phyloP scores from a whole-genome alignment of 2,797 vertebrate genomes.

The Poecilia picta region DNA sequence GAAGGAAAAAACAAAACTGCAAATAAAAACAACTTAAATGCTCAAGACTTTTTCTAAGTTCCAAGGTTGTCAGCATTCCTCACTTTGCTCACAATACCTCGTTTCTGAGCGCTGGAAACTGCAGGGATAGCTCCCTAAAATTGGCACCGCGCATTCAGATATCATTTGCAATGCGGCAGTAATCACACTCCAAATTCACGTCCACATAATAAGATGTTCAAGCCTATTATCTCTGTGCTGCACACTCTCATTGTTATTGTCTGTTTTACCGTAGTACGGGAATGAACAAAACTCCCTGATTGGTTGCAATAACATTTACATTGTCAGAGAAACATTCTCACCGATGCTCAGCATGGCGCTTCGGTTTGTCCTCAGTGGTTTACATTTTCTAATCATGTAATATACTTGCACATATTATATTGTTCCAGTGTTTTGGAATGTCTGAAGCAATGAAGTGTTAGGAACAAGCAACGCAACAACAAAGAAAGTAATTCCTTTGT shows the following conservation, averaged over 20 bases:
- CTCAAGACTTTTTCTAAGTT: constrained; percentile 45
- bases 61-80: constrained; percentile 28
- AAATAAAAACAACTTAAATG: constrained; percentile 23
- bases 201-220: constrained; percentile 54
- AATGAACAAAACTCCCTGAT: constrained; percentile 45
- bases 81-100: constrained; percentile 35
- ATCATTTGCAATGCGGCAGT: constrained; percentile 52
- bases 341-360: constrained; percentile 38
- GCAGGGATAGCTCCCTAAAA: constrained; percentile 26
- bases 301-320: constrained; percentile 58
- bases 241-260: constrained; percentile 61
- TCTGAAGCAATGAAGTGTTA: constrained; percentile 43
- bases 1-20: constrained; percentile 8
- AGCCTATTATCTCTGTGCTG: constrained; percentile 55
- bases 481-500: constrained; percentile 46
- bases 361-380: constrained; percentile 26
- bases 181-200: constrained; percentile 63
- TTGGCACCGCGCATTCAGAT: constrained; percentile 38
- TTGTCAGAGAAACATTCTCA: constrained; percentile 33
- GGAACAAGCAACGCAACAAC: constrained; percentile 53
- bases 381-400: constrained; percentile 55
- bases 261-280: constrained; percentile 36
- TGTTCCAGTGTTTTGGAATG: constrained; percentile 26
- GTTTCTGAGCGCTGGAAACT: constrained; percentile 35
- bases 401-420: constrained; percentile 48